These are phyloP conservation scores for Dipodomys stephensi DNA, from an alignment of 2,113 vertebrate genomes.

Conservation along the genomic window DNA sequence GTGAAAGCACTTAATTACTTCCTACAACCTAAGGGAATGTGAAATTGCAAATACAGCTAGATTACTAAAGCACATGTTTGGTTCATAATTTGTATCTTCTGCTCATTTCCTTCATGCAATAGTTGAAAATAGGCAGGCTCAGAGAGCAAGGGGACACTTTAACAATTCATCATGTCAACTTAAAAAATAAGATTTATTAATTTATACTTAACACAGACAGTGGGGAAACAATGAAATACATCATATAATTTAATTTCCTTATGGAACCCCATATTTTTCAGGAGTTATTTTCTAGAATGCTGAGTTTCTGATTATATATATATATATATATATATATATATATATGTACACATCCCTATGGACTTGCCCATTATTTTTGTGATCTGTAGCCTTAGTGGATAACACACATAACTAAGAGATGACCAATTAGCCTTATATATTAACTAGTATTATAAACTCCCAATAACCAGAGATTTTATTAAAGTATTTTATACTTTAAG, in stretches of 20 bases:
- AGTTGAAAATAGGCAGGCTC: not conserved
- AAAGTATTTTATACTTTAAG: conserved; percentile 1
- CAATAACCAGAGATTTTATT: not conserved
- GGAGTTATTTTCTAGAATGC: not conserved
- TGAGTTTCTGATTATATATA: no score
- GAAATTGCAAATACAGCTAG: conserved; percentile 70
- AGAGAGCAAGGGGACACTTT: not conserved
- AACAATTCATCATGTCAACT: not conserved
- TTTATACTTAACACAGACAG: conserved; percentile 33
- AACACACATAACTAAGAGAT: not conserved
- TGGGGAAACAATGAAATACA: conserved; percentile 3
- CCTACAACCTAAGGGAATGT: conserved; percentile 72
- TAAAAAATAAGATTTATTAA: conserved; percentile 54
- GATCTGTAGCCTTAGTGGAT: not conserved
- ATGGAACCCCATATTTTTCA: not conserved
- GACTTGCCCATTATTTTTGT: not conserved
- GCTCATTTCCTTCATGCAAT: conserved; percentile 40
- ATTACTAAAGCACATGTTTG: conserved; percentile 53
- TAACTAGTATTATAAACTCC: not conserved
- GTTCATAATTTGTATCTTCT: conserved; percentile 70
- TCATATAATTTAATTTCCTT: not conserved
- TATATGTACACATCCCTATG: not conserved
- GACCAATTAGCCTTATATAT: conserved; percentile 9
- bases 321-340: no score
- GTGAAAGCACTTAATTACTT: conserved; percentile 76